Percentiles rank a stretch among this genome's conserved stretches.
Evolutionary conservation across 2,113 vertebrate genomes (phyloP).

Genomic region (Sinocyclocheilus rhinocerous): DNA sequence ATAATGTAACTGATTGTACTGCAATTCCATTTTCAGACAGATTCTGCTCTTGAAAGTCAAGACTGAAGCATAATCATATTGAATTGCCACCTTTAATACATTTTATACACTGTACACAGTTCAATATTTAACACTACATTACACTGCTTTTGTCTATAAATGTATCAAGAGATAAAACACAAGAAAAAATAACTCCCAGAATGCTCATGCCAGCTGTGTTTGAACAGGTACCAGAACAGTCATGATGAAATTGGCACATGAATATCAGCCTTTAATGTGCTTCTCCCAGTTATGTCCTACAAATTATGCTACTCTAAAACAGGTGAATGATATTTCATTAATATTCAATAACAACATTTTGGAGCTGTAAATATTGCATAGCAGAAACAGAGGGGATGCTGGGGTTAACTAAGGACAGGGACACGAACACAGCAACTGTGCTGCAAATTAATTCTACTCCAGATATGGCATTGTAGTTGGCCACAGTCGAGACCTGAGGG

Average conservation of each 20-base stretch:
- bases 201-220: slow-evolving; percentile 67
- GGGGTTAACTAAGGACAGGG: slow-evolving; percentile 43
- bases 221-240: slow-evolving; percentile 65
- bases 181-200: slow-evolving; percentile 38
- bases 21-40: neutral
- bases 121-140: slow-evolving; percentile 81
- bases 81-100: slow-evolving; percentile 61
- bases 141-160: slow-evolving; percentile 74
- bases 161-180: slow-evolving; percentile 74
- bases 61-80: slow-evolving; percentile 40
- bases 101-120: slow-evolving; percentile 83
- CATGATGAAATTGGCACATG: slow-evolving; percentile 72
- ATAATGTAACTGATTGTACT: neutral
- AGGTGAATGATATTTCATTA: slow-evolving; percentile 41
- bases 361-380: slow-evolving; percentile 77
- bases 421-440: slow-evolving; percentile 29
- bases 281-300: slow-evolving; percentile 62
- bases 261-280: slow-evolving; percentile 69
- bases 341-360: slow-evolving; percentile 48
- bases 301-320: slow-evolving; percentile 58
- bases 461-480: slow-evolving; percentile 31
- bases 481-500: slow-evolving; percentile 48
- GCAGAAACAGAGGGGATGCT: slow-evolving; percentile 68
- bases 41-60: neutral
- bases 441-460: slow-evolving; percentile 44